Evolutionary conservation across 2,797 vertebrate genomes (phyloP).

Genomic region (Cirrhinus mrigala): DNA sequence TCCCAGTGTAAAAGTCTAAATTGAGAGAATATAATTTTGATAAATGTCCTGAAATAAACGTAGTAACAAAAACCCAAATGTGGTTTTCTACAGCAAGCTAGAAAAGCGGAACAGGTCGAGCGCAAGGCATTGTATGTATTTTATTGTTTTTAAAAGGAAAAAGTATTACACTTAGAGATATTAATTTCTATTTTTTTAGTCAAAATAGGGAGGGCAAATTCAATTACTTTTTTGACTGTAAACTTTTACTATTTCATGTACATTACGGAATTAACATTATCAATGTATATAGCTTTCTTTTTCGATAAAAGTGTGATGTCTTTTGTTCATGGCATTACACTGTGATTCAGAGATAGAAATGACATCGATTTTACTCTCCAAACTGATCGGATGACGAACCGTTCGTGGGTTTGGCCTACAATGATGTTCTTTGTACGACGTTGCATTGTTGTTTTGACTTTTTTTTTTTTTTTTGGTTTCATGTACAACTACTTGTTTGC

Average conservation of each 20-base stretch:
- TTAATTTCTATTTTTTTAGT: constrained; percentile 77
- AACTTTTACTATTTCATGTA: constrained; percentile 83
- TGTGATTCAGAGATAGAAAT: constrained; percentile 52
- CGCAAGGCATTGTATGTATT: constrained; percentile 80
- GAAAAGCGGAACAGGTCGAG: constrained; percentile 72
- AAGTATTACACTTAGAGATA: constrained; percentile 84
- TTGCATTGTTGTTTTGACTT: constrained; percentile 19
- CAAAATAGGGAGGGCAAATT: constrained; percentile 73
- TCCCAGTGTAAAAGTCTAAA: constrained; percentile 4
- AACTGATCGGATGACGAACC: constrained; percentile 13
- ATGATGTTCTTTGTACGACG: constrained; percentile 20
- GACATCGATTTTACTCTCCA: constrained; percentile 19
- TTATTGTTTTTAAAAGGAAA: constrained; percentile 78
- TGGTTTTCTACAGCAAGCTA: constrained; percentile 72
- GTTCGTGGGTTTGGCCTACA: constrained; percentile 9
- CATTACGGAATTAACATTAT: constrained; percentile 81
- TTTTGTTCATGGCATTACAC: constrained; percentile 64
- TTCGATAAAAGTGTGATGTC: constrained; percentile 64
- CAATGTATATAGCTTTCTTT: constrained; percentile 78
- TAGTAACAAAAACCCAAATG: constrained; percentile 43
- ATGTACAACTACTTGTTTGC: constrained; percentile 59
- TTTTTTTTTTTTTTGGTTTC: constrained; percentile 35
- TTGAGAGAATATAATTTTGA: constrained; percentile 39
- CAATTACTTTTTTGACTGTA: constrained; percentile 77
- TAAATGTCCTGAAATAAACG: constrained; percentile 43